Evolutionary conservation across 2,797 vertebrate species (phyloP), one percentile per base, ranked within the genome.

Genomic region (Setipinna tenuifilis): DNA sequence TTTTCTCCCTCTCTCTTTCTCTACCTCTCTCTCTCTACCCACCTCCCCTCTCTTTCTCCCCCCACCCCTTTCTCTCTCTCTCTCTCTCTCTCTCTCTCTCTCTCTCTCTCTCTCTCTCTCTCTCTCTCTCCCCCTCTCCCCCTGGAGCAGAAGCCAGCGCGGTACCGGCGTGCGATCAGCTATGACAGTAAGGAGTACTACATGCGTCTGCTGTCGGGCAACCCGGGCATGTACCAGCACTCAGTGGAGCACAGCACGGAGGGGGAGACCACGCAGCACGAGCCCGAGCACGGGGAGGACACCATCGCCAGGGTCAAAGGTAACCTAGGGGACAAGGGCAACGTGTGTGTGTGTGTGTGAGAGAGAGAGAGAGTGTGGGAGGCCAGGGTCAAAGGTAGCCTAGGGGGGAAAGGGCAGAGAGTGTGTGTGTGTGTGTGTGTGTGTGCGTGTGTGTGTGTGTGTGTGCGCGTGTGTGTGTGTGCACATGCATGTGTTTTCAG

Each of bases 171-270:
- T 85, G 98, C 98, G 62, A 88, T 99, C 92, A 99, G 98, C 89
- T 98, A 98, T 0, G 98, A 99, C 95, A 99, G 98, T 88, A 99
- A 98, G 89, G 98, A 99, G 71, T 99, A 99, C 93, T 99, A 98
- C 93, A 95, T 99, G 96, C 96, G 98, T 0, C 89, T 99, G 81
- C 96, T 98, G 87, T 98, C 97, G 0, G 98, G 98, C 6, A 99
- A 98, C 89, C 94, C 98, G 0, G 94, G 97, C 0, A 96, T 99
- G 91, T 97, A 99, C 89, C 98, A 99, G 90, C 98, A 99, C 68
- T 92, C 98, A n/a, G 96, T 99, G n/a, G 97, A 98, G 84, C 98
- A 98, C 91, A 97, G 81, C 89, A 96, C 97, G 0, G 98, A 98
- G 88, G 97, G 98, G 0, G 98, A 98, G 93, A 95, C 98, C 9